Percentiles rank a stretch among this genome's conserved stretches.
Evolutionary conservation across 2,888 invertebrate species (phyloP).

Genomic region (Drosophila picticornis): DNA sequence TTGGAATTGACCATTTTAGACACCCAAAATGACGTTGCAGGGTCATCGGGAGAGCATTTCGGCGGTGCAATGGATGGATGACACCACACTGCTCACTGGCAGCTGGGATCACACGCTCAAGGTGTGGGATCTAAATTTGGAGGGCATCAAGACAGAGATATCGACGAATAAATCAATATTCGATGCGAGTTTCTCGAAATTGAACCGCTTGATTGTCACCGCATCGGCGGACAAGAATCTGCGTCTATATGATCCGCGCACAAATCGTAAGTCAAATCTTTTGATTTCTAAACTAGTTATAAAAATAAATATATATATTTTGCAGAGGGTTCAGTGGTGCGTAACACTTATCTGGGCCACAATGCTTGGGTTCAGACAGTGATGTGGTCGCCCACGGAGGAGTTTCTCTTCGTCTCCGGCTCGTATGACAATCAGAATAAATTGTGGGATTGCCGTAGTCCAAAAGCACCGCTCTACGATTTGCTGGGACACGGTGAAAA

Average conservation of each 20-base stretch:
- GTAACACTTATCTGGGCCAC: slow-evolving; percentile 93
- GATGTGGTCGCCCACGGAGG: slow-evolving; percentile 93
- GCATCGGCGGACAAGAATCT: slow-evolving; percentile 96
- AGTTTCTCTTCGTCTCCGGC: slow-evolving; percentile 95
- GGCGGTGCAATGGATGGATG: slow-evolving; percentile 93
- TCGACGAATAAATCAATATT: slow-evolving; percentile 96
- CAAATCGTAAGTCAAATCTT: slow-evolving; percentile 88
- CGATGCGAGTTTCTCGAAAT: slow-evolving; percentile 92
- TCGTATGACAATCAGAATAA: slow-evolving; percentile 96
- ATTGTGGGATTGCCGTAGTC: slow-evolving; percentile 97
- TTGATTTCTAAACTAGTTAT: not conserved
- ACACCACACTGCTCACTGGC: slow-evolving; percentile 91
- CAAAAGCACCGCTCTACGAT: slow-evolving; percentile 96
- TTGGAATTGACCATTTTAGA: slow-evolving; percentile 85
- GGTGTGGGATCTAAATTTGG: slow-evolving; percentile 96
- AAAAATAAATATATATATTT: slow-evolving; percentile 43
- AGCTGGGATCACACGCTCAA: slow-evolving; percentile 98
- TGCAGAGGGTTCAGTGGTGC: slow-evolving; percentile 94
- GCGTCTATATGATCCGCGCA: slow-evolving; percentile 96
- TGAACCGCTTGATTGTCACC: slow-evolving; percentile 91
- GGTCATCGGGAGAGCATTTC: slow-evolving; percentile 97
- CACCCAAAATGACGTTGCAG: slow-evolving; percentile 93
- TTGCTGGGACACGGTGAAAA: slow-evolving; percentile 97
- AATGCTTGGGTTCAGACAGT: slow-evolving; percentile 96
- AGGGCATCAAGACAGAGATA: slow-evolving; percentile 93